phyloP scores from a whole-genome alignment of 2,888 invertebrate species.

The Trichopoda pennipes region DNA sequence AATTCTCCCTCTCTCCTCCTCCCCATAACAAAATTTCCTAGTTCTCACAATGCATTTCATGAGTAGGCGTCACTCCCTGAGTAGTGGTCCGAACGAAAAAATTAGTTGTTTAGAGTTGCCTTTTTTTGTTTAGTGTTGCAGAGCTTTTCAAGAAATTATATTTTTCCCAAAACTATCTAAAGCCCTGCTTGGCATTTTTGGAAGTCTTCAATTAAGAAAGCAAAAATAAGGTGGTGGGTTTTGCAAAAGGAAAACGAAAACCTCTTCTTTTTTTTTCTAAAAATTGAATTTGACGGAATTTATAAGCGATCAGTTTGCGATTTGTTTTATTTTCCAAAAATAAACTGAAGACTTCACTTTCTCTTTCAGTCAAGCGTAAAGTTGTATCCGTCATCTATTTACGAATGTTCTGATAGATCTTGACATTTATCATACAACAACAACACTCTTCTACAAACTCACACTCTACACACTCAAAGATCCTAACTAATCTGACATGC shows the following conservation, averaged over 20 bases:
- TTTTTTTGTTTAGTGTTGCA: background rate
- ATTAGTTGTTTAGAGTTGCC: background rate
- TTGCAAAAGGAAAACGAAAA: background rate
- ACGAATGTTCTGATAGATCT: conserved; percentile 70
- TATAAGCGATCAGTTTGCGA: background rate
- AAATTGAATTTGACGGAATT: conserved; percentile 44
- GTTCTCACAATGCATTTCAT: too few species aligned
- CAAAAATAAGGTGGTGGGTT: too few species aligned
- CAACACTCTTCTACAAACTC: background rate
- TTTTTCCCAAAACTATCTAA: too few species aligned
- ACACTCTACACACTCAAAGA: conserved; percentile 24
- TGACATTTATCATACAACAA: conserved; percentile 67
- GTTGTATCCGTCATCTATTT: conserved; percentile 43
- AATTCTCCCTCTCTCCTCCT: too few species aligned
- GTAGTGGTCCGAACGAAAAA: too few species aligned
- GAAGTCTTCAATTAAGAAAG: too few species aligned
- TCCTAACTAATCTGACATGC: conserved; percentile 76
- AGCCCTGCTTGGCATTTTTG: too few species aligned
- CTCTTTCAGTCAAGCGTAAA: conserved; percentile 63
- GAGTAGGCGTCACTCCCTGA: too few species aligned
- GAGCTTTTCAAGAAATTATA: background rate
- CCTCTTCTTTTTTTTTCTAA: background rate
- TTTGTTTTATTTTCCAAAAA: background rate
- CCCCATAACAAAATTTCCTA: too few species aligned
- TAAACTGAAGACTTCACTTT: conserved; percentile 8